A percentile compares a stretch with the other conserved stretches of the same genome.
These are phyloP conservation scores for Drosophila sucinea DNA, from an alignment of 1,140 invertebrate genomes.

Conservation along the genomic window DNA sequence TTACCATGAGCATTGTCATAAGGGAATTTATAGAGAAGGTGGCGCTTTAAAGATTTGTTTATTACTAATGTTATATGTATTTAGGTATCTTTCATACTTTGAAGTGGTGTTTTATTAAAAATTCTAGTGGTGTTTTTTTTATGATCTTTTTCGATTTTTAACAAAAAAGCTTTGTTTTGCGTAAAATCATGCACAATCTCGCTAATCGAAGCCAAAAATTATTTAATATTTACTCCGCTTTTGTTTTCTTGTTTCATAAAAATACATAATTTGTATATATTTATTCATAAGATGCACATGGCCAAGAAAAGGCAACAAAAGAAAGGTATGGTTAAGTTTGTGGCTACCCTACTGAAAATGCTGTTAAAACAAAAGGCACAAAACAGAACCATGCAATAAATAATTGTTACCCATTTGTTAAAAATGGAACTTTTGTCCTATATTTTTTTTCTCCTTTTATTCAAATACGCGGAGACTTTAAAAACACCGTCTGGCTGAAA, in stretches of 20 bases:
- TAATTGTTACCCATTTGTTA: slow-evolving; percentile 38
- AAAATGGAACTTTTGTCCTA: slow-evolving; percentile 18
- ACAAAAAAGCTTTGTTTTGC: slow-evolving; percentile 65
- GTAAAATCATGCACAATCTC: slow-evolving; percentile 77
- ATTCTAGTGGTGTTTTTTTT: slow-evolving; percentile 60
- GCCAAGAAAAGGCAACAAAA: slow-evolving; percentile 64
- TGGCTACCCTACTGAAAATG: slow-evolving; percentile 38
- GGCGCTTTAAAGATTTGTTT: slow-evolving; percentile 53
- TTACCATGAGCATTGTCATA: not conserved
- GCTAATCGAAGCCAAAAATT: slow-evolving; percentile 79
- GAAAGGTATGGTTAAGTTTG: slow-evolving; percentile 22
- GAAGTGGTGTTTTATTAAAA: slow-evolving; percentile 68
- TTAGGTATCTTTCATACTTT: slow-evolving; percentile 72
- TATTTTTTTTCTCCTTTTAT: too few species aligned
- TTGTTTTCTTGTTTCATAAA: slow-evolving; percentile 65
- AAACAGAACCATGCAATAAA: slow-evolving; percentile 45
- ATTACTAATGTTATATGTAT: slow-evolving; percentile 67
- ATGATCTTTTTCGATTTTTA: slow-evolving; percentile 56
- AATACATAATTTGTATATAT: slow-evolving; percentile 73
- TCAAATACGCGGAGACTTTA: not conserved
- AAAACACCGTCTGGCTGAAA: slow-evolving; percentile 67
- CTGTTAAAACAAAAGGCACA: slow-evolving; percentile 58
- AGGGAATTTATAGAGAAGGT: slow-evolving; percentile 12
- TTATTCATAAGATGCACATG: slow-evolving; percentile 75
- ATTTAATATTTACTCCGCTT: slow-evolving; percentile 50